Conservation (phyloP, 2,888 invertebrate genomes). For the Branchipolynoe longqiensis region DNA sequence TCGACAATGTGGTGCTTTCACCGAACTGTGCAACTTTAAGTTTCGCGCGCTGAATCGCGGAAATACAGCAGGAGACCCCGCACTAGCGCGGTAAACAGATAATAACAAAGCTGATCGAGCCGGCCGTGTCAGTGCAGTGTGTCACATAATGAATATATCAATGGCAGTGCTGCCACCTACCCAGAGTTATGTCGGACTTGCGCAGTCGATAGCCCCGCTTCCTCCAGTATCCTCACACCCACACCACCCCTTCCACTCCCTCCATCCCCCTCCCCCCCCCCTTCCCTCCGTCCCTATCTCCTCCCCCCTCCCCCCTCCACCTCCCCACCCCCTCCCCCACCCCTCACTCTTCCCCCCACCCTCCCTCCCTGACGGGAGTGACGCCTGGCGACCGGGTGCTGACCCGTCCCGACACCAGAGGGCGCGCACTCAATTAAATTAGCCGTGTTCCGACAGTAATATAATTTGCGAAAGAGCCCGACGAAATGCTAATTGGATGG, state of each 20-base stretch:
- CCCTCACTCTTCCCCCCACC: slow-evolving; percentile 2
- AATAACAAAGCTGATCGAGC: too few relatives aligned
- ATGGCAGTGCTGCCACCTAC: too few relatives aligned
- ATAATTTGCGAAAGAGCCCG: slow-evolving; percentile 40
- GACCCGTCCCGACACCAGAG: not conserved
- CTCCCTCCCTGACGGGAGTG: not conserved
- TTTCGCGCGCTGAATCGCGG: too few relatives aligned
- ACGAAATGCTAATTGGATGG: slow-evolving; percentile 55
- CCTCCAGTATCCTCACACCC: too few relatives aligned
- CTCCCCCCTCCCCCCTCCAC: not conserved
- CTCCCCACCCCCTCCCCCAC: not conserved
- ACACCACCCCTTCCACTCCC: not conserved
- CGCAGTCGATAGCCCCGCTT: too few relatives aligned
- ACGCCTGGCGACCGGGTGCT: not conserved
- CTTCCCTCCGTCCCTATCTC: not conserved
- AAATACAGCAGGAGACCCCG: too few relatives aligned
- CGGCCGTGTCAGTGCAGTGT: too few relatives aligned
- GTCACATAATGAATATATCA: too few relatives aligned
- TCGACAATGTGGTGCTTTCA: too few relatives aligned
- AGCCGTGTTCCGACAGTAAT: slow-evolving; percentile 55
- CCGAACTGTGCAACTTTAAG: too few relatives aligned
- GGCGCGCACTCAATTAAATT: slow-evolving; percentile 55
- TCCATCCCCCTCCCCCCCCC: not conserved
- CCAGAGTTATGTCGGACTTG: too few relatives aligned
- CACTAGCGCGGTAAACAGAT: too few relatives aligned